A percentile compares a stretch with the other conserved stretches of the same genome.
These are phyloP conservation scores for Xylophagus ater DNA, from an alignment of 2,888 invertebrate species.

Conservation along the genomic window DNA sequence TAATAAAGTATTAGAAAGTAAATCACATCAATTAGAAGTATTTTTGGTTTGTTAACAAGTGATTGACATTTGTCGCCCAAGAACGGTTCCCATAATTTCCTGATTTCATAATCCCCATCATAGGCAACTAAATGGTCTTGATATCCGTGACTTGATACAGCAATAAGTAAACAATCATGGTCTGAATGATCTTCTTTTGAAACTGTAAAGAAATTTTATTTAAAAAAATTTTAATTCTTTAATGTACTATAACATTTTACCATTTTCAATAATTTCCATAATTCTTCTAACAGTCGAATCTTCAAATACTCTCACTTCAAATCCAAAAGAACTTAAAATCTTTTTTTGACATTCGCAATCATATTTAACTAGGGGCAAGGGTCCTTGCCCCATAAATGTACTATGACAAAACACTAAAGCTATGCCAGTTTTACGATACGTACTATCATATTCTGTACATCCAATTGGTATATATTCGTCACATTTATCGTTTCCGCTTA, in stretches of 20 bases:
- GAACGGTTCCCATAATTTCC: constrained; percentile 49
- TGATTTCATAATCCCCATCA: constrained; percentile 46
- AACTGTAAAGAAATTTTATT: constrained; percentile 26
- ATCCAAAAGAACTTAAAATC: constrained; percentile 39
- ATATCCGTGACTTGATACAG: constrained; percentile 53
- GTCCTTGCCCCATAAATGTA: no score
- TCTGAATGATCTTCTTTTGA: constrained; percentile 44
- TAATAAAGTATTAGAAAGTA: constrained; percentile 8
- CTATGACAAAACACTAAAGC: no score
- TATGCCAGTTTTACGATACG: no score
- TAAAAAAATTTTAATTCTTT: constrained; percentile 2
- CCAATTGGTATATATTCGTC: no score
- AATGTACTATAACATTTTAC: no score
- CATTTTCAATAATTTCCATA: no score
- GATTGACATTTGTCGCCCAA: constrained; percentile 46
- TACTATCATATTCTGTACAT: no score
- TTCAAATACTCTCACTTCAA: constrained; percentile 38
- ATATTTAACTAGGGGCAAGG: no score
- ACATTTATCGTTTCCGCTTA: no score
- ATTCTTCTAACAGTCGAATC: constrained; percentile 42
- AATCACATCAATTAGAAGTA: constrained; percentile 56
- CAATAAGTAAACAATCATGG: constrained; percentile 48
- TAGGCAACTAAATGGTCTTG: constrained; percentile 47
- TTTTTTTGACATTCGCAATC: constrained; percentile 43
- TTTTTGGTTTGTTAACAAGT: constrained; percentile 57